phyloP scores from a whole-genome alignment of 2,888 invertebrate genomes.

The Hydriomena furcata region DNA sequence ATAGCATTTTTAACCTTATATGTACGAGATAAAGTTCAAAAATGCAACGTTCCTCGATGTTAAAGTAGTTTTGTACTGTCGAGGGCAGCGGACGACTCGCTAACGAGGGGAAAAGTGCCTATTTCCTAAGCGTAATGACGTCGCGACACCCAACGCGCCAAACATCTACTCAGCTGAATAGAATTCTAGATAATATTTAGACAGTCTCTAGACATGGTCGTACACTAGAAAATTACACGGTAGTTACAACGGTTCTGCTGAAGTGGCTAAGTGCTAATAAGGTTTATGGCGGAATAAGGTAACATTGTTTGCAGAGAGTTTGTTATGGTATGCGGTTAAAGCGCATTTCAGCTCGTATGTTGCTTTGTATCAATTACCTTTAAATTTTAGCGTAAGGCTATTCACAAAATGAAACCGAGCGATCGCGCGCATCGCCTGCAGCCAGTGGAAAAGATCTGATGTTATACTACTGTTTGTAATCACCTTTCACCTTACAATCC shows the following conservation, averaged over 20 bases:
- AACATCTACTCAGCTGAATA: slow-evolving; percentile 44
- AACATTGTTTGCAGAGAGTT: slow-evolving; percentile 26
- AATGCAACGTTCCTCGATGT: slow-evolving; percentile 20
- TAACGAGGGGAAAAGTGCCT: slow-evolving; percentile 83
- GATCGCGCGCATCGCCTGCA: too few relatives aligned
- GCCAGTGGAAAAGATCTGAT: too few relatives aligned
- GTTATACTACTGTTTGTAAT: too few relatives aligned
- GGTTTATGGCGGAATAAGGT: slow-evolving; percentile 29
- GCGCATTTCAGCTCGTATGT: background rate
- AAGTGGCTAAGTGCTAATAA: slow-evolving; percentile 28
- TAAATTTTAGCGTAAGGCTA: too few relatives aligned
- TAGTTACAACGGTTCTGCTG: slow-evolving; percentile 3
- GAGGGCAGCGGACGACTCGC: slow-evolving; percentile 66
- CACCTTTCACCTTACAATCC: too few relatives aligned
- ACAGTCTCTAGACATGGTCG: slow-evolving; percentile 32
- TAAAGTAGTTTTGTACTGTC: slow-evolving; percentile 45
- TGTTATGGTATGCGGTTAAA: slow-evolving; percentile 19
- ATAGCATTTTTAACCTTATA: slow-evolving; percentile 16
- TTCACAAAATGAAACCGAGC: too few relatives aligned
- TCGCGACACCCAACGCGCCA: slow-evolving; percentile 61
- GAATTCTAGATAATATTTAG: slow-evolving; percentile 50
- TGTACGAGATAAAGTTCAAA: slow-evolving; percentile 24
- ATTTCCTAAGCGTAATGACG: slow-evolving; percentile 81
- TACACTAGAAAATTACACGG: slow-evolving; percentile 10
- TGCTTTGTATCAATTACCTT: background rate